Evolutionary conservation across 2,797 vertebrate species (phyloP).

Genomic region (Brachyrhaphis roseni): DNA sequence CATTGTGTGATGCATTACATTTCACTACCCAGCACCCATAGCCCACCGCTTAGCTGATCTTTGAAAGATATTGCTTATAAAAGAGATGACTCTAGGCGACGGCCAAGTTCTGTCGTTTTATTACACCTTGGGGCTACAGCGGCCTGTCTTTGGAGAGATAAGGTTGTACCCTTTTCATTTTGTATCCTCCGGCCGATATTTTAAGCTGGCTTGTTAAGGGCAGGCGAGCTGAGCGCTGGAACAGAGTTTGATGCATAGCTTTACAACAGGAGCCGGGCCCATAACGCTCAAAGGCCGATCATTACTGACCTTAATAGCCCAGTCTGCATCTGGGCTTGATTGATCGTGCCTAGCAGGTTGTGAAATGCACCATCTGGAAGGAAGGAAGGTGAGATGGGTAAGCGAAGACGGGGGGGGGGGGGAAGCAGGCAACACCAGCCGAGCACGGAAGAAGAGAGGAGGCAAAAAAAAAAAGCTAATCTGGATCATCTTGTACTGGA

Average conservation of each 20-base stretch:
- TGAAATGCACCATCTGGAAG: conserved; percentile 89
- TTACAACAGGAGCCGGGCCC: conserved; percentile 79
- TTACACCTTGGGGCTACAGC: conserved; percentile 90
- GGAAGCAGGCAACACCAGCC: conserved; percentile 79
- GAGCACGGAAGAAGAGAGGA: conserved; percentile 75
- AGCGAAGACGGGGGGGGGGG: conserved; percentile 67
- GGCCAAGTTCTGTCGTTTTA: conserved; percentile 93
- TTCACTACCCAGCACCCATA: conserved; percentile 72
- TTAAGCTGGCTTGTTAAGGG: conserved; percentile 87
- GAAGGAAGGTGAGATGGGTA: conserved; percentile 80
- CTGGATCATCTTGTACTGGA: conserved; percentile 70
- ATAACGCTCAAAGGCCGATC: conserved; percentile 83
- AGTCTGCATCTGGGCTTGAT: conserved; percentile 81
- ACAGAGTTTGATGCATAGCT: conserved; percentile 81
- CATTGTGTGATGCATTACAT: conserved; percentile 81
- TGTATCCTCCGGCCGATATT: conserved; percentile 91
- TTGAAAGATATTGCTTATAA: conserved; percentile 94
- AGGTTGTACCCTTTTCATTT: conserved; percentile 97
- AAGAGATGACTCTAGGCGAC: conserved; percentile 90
- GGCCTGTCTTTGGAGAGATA: conserved; percentile 93
- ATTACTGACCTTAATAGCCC: conserved; percentile 83
- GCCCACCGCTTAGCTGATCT: conserved; percentile 88
- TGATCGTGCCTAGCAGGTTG: conserved; percentile 87
- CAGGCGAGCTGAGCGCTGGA: conserved; percentile 78
- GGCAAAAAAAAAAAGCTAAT: conserved; percentile 44